Evolutionary conservation across 2,797 vertebrate genomes (phyloP), one percentile per base, ranked within the genome.

Genomic region (Nothura maculosa): DNA sequence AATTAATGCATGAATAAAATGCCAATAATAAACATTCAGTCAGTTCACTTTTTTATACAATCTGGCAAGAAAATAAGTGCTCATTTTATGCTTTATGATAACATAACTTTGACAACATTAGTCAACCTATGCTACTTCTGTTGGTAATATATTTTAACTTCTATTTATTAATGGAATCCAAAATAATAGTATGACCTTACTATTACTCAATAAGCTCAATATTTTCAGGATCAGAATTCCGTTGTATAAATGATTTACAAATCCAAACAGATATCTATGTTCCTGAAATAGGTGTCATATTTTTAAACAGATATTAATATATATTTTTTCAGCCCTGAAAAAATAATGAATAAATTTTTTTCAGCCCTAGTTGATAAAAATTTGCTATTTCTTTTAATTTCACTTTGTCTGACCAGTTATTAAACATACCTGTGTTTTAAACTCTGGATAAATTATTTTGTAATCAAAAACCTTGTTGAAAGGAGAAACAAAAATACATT

Each of bases 1-100:
- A 91, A 87, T 93, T 87, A 90, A 92, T 78, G 8, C 4, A 62
- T 85, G 25, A 83, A 93, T 89, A 95, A 94, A 93, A 43, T 4
- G 50, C 52, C 6, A 3, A 45, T 67, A 84, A 75, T 75, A 83
- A 90, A 64, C 42, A 57, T 70, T 82, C 18, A 72, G 79, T 81
- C 9, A 17, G 8, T 61, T 87, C 20, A 27, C 68, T 22, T 82
- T 63, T 78, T 92, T 38, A 21, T 28, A 57, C 12, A 40, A 1
- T 67, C 32, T 85, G 57, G 74, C 61, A 82, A 87, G 74, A 77
- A 90, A 87, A 67, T 70, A 73, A 5, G 10, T 80, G 8, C 3
- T 74, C 12, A 27, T 80, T 67, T 8, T 70, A 63, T 19, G 7
- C 28, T 32, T 77, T 57, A 36, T 22, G 63, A 54, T 67, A 72